Conservation (phyloP, 2,797 vertebrate genomes). For the Rhincodon typus region DNA sequence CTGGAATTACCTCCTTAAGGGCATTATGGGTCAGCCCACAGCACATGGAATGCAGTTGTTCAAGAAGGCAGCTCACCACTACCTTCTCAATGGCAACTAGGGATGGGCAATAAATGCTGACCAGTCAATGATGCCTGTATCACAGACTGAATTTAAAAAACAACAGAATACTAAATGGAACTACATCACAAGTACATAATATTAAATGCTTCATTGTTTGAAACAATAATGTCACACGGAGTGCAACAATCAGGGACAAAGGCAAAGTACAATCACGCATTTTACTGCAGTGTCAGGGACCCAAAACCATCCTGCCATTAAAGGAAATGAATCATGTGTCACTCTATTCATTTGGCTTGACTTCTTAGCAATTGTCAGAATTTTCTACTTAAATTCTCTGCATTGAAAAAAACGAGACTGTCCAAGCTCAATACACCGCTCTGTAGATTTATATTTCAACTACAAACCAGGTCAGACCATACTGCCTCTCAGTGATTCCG, state of each 20-base stretch:
- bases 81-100: too few species aligned
- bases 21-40: too few species aligned
- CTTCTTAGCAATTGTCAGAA: too few species aligned
- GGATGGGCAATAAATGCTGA: too few species aligned
- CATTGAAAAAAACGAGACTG: neutral
- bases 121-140: too few species aligned
- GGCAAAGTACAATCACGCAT: neutral
- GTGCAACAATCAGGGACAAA: neutral
- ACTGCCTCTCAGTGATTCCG: neutral
- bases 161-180: neutral
- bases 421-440: neutral
- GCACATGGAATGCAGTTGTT: too few species aligned
- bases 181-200: too few species aligned
- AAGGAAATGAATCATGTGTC: neutral
- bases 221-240: neutral
- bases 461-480: neutral
- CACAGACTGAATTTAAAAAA: too few species aligned
- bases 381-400: neutral
- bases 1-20: too few species aligned
- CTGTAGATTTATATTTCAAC: neutral
- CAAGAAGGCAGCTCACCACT: too few species aligned
- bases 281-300: too few species aligned
- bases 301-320: neutral
- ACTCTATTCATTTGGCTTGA: neutral
- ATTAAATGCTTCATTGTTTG: neutral